These are phyloP conservation scores for Eidolon helvum DNA, from an alignment of 2,113 vertebrate species.

Conservation along the genomic window DNA sequence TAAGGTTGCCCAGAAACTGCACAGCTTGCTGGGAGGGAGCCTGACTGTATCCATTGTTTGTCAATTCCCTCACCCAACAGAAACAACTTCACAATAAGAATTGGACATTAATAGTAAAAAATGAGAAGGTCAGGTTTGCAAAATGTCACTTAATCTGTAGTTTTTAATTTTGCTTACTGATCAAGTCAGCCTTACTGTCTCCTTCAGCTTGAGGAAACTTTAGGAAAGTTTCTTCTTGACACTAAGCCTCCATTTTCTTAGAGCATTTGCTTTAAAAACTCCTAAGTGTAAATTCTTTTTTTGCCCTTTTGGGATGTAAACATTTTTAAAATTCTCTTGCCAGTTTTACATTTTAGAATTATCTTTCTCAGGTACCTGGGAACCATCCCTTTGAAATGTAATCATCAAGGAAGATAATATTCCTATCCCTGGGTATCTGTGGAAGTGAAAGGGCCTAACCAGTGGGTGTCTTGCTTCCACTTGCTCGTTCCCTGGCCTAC, in stretches of 20 bases:
- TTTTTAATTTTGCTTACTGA: not conserved
- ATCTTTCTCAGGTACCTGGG: not conserved
- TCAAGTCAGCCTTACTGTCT: not conserved
- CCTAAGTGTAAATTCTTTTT: not conserved
- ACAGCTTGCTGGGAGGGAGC: no score
- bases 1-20: no score
- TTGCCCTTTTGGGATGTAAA: not conserved
- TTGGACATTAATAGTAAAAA: not conserved
- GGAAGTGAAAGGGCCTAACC: rapidly evolving
- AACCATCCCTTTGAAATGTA: not conserved
- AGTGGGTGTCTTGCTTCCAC: rapidly evolving
- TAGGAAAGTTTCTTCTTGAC: not conserved
- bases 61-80: no score
- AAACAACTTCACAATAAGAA: not conserved
- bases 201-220: not conserved
- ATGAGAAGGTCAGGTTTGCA: not conserved
- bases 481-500: not conserved
- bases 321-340: not conserved
- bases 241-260: not conserved
- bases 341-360: not conserved
- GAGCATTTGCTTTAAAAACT: not conserved
- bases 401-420: not conserved
- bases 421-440: not conserved
- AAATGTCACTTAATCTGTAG: not conserved
- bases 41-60: no score